Base-by-base conservation (phyloP, 1,140 invertebrate species). In the Himalopsyche phryganea region DNA sequence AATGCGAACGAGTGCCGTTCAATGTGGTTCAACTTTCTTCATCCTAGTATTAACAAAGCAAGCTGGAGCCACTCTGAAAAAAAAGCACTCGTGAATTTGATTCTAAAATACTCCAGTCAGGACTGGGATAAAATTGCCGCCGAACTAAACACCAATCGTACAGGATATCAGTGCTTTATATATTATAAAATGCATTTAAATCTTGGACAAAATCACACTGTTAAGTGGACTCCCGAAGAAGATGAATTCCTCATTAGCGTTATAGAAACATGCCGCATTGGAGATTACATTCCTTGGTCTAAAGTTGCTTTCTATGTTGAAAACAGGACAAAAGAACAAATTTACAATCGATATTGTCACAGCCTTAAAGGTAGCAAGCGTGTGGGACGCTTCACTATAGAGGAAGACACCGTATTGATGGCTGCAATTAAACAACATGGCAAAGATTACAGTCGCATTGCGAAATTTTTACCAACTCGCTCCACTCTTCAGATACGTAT, bases 221-320 rank as follows among this genome's bases (percentile, higher is more conserved):
- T 9, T 4, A 20, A 28, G 6, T 63, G 61, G 61, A 63, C 61
- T 5, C 18, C 35, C 0, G 55, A 54, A 13, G 61, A 63, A 36
- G 61, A 63, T n/a, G 5, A 23, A 6, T 54, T 46, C 15, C 42
- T 63, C 15, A 23, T 14, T 1, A 32, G 38, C 11, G 47, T 58
- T 6, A 35, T 63, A 13, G 51, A 63, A 3, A 53, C 20, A 6
- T 59, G 55, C 28, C 55, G 61, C 13, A 52, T 63, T 40, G 61
- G 61, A 1, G 33, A 58, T 36, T 47, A 54, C 36, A 58, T 63
- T 20, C 55, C 61, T 23, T 63, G 61, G 61, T 40, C 61, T 5
- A 63, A 59, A 47, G 61, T 63, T 1, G 38, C 61, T 15, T 58
- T 36, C 13, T 55, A 50, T 42, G 13, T 63, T 18, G 47, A 55